Percentiles rank a stretch among this genome's conserved stretches.
Evolutionary conservation across 2,113 vertebrate species (phyloP).

Genomic region (Phasianus colchicus): DNA sequence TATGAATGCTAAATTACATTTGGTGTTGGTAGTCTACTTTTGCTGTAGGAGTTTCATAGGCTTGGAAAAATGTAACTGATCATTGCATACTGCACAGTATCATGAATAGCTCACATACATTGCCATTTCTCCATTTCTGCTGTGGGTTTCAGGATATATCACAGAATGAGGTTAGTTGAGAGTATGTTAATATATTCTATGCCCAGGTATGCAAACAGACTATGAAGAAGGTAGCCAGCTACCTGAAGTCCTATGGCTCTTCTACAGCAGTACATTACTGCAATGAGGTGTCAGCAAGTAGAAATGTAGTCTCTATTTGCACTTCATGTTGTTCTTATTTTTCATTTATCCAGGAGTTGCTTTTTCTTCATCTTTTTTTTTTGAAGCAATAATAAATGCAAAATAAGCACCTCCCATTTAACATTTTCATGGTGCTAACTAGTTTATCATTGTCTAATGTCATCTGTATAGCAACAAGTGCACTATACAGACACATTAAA

Average conservation of each 20-base stretch:
- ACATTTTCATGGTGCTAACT: not conserved
- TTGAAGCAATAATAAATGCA: not conserved
- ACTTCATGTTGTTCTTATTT: not conserved
- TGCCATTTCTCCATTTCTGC: not conserved
- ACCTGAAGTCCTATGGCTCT: not conserved
- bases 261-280: not conserved
- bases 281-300: not conserved
- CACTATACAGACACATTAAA: not conserved
- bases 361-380: not conserved
- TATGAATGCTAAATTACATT: not conserved
- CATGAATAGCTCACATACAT: not conserved
- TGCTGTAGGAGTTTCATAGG: not conserved
- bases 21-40: not conserved
- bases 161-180: not conserved
- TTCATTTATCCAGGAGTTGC: not conserved
- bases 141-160: not conserved
- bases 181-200: not conserved
- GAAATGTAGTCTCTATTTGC: not conserved
- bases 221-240: not conserved
- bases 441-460: not conserved
- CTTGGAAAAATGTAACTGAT: not conserved
- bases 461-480: not conserved
- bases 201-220: not conserved
- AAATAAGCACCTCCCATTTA: not conserved
- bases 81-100: rapidly evolving